Conservation (phyloP, 2,113 vertebrate genomes). For the Coptodon bakossiorum region DNA sequence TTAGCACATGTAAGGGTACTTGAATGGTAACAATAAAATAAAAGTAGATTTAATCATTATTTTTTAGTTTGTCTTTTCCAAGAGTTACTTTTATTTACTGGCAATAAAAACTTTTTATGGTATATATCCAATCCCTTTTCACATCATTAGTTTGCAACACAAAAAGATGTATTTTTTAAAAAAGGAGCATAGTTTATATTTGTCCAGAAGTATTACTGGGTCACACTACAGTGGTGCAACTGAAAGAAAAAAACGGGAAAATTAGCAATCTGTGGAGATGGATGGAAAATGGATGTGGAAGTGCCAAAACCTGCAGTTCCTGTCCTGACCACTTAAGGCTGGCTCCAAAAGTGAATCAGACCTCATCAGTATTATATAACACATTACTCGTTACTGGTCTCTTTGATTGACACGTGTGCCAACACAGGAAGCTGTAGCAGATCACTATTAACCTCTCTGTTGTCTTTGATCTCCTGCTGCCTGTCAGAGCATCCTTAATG, state of each 20-base stretch:
- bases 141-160: not conserved
- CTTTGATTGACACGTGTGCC: not conserved
- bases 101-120: not conserved
- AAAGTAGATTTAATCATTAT: not conserved
- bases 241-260: not conserved
- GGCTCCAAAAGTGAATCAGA: not conserved
- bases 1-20: not conserved
- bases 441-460: not conserved
- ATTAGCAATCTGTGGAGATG: not conserved
- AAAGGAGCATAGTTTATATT: not conserved
- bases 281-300: not conserved
- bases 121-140: not conserved
- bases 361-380: not conserved
- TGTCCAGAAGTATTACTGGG: not conserved
- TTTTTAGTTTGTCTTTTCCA: not conserved
- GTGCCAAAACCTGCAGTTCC: not conserved
- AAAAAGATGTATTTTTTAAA: fast-evolving
- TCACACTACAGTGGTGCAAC: not conserved
- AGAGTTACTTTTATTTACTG: not conserved
- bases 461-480: not conserved
- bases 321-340: not conserved
- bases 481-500: not conserved
- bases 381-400: not conserved
- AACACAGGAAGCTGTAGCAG: not conserved
- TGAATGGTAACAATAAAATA: not conserved